Evolutionary conservation across 2,113 vertebrate species (phyloP).

Genomic region (Onychostoma macrolepis): DNA sequence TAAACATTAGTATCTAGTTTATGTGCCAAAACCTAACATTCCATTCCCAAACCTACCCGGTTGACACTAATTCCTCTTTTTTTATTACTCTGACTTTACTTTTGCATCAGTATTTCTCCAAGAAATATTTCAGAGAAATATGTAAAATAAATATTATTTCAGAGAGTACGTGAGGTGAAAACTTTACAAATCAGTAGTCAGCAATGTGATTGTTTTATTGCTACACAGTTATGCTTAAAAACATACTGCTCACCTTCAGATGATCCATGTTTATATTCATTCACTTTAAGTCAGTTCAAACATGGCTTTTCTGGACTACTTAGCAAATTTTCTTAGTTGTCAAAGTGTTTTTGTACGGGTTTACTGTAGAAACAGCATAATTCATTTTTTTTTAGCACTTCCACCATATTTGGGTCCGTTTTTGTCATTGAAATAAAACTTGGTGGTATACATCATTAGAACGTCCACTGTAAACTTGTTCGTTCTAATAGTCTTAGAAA

Average conservation of each 20-base stretch:
- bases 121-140: neutral
- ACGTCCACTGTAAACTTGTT: neutral
- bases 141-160: too few relatives aligned
- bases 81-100: conserved; percentile 10
- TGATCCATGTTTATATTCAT: neutral
- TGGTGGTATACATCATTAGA: neutral
- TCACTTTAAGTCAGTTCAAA: neutral
- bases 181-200: neutral
- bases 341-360: neutral
- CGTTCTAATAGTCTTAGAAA: neutral
- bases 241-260: neutral
- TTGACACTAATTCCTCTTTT: neutral
- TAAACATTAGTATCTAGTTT: neutral
- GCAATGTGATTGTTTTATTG: neutral
- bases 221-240: neutral
- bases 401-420: neutral
- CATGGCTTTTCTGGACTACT: neutral
- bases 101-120: neutral
- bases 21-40: conserved; percentile 49
- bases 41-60: neutral
- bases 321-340: neutral
- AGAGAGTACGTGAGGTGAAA: neutral
- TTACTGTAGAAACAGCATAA: neutral
- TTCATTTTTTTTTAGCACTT: neutral
- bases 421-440: neutral